These are phyloP conservation scores for Lysiphlebus fabarum DNA, from an alignment of 1,140 invertebrate genomes.

Conservation along the genomic window DNA sequence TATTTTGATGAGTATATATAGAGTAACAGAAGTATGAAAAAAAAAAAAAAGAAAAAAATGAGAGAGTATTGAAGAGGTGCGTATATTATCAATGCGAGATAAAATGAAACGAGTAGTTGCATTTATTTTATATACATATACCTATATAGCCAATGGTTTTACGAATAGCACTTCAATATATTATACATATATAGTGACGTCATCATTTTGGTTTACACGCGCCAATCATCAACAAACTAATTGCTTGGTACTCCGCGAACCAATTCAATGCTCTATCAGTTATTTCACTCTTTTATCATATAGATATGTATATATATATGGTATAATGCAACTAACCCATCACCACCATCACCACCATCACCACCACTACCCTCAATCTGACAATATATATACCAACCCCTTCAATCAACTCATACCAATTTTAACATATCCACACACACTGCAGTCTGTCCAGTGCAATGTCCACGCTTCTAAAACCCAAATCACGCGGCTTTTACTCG, in stretches of 20 bases:
- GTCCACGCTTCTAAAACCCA: slow-evolving; percentile 1
- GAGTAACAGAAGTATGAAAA: no score
- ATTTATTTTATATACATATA: no score
- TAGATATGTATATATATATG: slow-evolving; percentile 31
- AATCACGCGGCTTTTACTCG: slow-evolving; percentile 42
- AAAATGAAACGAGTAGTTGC: no score
- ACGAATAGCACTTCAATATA: slow-evolving; percentile 10
- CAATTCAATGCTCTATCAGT: slow-evolving; percentile 47
- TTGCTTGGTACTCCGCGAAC: slow-evolving; percentile 46
- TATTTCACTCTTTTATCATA: slow-evolving; percentile 23
- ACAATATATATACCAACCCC: not conserved
- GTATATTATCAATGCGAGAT: no score
- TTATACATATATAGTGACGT: slow-evolving; percentile 33
- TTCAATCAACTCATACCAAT: slow-evolving; percentile 3
- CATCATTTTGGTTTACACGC: slow-evolving; percentile 51
- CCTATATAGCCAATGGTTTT: slow-evolving; percentile 2
- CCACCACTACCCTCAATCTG: no score
- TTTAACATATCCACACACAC: slow-evolving; percentile 5
- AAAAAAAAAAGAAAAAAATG: no score
- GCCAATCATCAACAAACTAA: slow-evolving; percentile 50
- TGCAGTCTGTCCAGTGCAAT: not conserved
- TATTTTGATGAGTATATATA: no score
- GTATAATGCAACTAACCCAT: slow-evolving; percentile 24
- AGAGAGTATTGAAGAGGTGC: no score
- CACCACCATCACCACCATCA: no score